Conservation (phyloP, 1,140 invertebrate species). For the Procambarus clarkii region DNA sequence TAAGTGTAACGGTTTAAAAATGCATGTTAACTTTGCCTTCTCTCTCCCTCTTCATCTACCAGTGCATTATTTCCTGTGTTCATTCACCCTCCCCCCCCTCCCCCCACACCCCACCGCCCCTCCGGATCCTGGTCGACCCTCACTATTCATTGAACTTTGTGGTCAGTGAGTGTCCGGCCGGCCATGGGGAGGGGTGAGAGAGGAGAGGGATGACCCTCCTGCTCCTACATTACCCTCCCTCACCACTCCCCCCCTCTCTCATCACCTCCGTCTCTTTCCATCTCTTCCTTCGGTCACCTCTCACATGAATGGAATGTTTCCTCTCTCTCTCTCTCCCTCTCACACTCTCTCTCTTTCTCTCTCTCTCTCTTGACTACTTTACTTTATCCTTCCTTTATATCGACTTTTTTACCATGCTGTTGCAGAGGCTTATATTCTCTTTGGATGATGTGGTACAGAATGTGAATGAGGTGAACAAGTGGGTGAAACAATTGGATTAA, state of each 20-base stretch:
- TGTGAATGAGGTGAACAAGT: too few species aligned
- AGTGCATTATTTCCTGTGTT: conserved; percentile 31
- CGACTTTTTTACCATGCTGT: too few species aligned
- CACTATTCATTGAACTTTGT: conserved; percentile 35
- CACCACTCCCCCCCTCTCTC: neutral
- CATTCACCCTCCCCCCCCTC: neutral
- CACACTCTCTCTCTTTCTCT: neutral
- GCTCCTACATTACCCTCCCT: neutral
- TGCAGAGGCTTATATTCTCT: too few species aligned
- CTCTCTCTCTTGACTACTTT: neutral
- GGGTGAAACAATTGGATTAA: too few species aligned
- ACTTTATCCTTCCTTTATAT: too few species aligned
- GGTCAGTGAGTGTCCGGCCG: conserved; percentile 44
- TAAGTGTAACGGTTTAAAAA: neutral
- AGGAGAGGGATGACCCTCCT: neutral
- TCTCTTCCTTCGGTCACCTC: neutral
- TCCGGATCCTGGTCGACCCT: conserved; percentile 4
- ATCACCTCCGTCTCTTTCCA: neutral
- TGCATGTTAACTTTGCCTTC: conserved; percentile 8
- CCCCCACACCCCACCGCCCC: neutral
- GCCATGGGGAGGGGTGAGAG: neutral
- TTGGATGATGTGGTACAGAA: too few species aligned
- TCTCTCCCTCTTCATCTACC: conserved; percentile 23
- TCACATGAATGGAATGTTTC: neutral
- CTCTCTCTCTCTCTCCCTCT: conserved; percentile 5